Conservation (phyloP, 1,140 invertebrate species). For the Cephus cinctus region DNA sequence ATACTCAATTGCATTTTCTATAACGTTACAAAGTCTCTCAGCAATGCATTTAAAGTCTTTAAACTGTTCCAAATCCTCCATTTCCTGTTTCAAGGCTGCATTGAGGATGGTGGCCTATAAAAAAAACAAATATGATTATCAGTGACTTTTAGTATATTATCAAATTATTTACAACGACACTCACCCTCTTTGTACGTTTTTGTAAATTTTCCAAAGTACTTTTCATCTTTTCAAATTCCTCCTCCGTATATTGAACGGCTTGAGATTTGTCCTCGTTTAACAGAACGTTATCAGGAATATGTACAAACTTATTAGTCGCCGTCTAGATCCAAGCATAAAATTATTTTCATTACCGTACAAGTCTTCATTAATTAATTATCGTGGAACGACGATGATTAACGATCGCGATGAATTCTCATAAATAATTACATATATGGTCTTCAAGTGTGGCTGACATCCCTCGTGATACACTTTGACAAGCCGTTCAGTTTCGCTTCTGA, state of each 20-base stretch:
- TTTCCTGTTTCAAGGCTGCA: constrained; percentile 34
- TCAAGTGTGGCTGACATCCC: constrained; percentile 23
- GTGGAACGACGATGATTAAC: neutral
- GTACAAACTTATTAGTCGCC: constrained; percentile 35
- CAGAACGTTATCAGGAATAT: constrained; percentile 36
- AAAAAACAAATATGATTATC: constrained; percentile 8
- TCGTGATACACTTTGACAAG: constrained; percentile 28
- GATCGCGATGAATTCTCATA: neutral
- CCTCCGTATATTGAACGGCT: constrained; percentile 31
- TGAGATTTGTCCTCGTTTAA: constrained; percentile 39
- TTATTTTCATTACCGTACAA: no score
- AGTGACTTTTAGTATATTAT: neutral
- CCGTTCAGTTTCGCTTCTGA: constrained; percentile 25
- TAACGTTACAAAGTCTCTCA: constrained; percentile 20
- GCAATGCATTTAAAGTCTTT: constrained; percentile 16
- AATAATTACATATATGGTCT: constrained; percentile 35
- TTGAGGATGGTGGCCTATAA: constrained; percentile 36
- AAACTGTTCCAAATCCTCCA: constrained; percentile 25
- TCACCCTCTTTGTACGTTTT: constrained; percentile 33
- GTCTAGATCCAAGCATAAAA: no score
- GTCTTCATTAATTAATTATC: neutral
- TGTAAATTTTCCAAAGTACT: constrained; percentile 32
- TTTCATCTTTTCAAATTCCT: constrained; percentile 27
- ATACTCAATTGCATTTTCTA: constrained; percentile 19
- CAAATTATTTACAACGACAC: constrained; percentile 1